Evolutionary conservation across 2,888 invertebrate genomes (phyloP).

Genomic region (Xestia sexstrigata): DNA sequence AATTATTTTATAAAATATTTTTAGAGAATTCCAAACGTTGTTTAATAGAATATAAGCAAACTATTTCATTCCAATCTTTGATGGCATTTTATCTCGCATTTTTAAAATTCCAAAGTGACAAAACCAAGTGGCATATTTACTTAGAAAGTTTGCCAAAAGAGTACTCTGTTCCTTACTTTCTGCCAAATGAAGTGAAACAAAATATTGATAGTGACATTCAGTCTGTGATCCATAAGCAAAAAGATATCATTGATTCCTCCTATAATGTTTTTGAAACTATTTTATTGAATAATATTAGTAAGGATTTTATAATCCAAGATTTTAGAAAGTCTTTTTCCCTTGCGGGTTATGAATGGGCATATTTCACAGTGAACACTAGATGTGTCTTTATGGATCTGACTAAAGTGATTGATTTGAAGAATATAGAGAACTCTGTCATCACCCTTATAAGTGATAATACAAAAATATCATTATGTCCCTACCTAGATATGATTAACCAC

Average conservation of each 20-base stretch:
- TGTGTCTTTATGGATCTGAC: slow-evolving; percentile 93
- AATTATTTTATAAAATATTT: slow-evolving; percentile 88
- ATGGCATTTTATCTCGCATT: slow-evolving; percentile 94
- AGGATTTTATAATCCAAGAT: slow-evolving; percentile 82
- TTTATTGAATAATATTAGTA: slow-evolving; percentile 80
- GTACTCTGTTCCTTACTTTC: slow-evolving; percentile 93
- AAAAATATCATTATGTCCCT: slow-evolving; percentile 95
- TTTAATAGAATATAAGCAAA: slow-evolving; percentile 79
- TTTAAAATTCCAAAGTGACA: slow-evolving; percentile 90
- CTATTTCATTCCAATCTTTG: slow-evolving; percentile 92
- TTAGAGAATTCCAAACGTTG: slow-evolving; percentile 84
- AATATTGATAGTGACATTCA: slow-evolving; percentile 91
- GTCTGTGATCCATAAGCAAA: slow-evolving; percentile 88
- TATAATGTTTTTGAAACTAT: slow-evolving; percentile 85
- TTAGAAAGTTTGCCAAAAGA: slow-evolving; percentile 92
- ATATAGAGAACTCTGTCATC: slow-evolving; percentile 81
- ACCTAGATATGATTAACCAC: slow-evolving; percentile 97
- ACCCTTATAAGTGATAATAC: slow-evolving; percentile 90
- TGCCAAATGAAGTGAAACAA: slow-evolving; percentile 89
- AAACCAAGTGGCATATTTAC: slow-evolving; percentile 92
- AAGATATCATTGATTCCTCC: slow-evolving; percentile 84
- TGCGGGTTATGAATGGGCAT: slow-evolving; percentile 94
- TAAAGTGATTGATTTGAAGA: slow-evolving; percentile 84
- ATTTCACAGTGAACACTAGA: slow-evolving; percentile 96
- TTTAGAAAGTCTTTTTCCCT: slow-evolving; percentile 84